Evolutionary conservation across 1,140 invertebrate genomes (phyloP).

Genomic region (Chironomus tepperi): DNA sequence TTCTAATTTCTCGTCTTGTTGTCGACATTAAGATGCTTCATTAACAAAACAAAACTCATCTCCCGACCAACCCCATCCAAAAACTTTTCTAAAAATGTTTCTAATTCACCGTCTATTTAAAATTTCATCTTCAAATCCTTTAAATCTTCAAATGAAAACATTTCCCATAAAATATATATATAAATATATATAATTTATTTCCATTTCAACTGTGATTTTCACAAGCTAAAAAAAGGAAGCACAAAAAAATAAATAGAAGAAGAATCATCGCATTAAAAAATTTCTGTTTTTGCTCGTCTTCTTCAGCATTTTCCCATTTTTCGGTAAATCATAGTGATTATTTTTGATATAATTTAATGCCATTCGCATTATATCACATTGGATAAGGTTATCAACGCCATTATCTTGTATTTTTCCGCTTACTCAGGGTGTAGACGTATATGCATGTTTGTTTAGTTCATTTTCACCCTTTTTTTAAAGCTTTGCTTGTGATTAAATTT

Average conservation of each 20-base stretch:
- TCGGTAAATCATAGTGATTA: constrained; percentile 21
- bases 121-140: background rate
- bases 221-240: no score
- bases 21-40: no score
- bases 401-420: background rate
- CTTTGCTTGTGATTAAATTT: background rate
- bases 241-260: background rate
- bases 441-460: background rate
- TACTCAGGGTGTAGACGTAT: background rate
- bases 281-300: background rate
- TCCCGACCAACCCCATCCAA: no score
- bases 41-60: no score
- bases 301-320: background rate
- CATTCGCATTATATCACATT: constrained; percentile 16
- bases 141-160: background rate
- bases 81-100: no score
- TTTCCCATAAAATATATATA: background rate
- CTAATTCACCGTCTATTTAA: no score
- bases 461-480: background rate
- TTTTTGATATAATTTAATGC: constrained; percentile 23
- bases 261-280: background rate
- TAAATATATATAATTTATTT: background rate
- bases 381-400: constrained; percentile 23
- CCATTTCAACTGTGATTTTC: background rate
- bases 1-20: no score